Percentiles rank a stretch among this genome's conserved stretches.
Conservation (phyloP, 2,113 vertebrate genomes). For the Athene noctua region DNA sequence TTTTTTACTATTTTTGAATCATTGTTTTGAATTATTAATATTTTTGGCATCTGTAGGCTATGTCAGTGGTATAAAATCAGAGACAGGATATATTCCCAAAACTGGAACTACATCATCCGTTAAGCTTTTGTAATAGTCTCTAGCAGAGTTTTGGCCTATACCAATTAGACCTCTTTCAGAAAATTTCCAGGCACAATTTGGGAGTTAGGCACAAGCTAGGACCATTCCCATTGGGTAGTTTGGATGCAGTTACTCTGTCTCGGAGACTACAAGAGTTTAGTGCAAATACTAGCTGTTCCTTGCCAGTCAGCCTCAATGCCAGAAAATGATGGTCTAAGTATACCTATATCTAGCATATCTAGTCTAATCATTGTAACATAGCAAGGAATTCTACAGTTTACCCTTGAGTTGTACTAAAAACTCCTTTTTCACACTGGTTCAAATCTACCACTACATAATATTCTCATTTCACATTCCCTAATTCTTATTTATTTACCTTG, state of each 20-base stretch:
- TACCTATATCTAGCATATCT: background rate
- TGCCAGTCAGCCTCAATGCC: background rate
- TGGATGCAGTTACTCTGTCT: slow-evolving; percentile 1
- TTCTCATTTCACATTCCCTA: background rate
- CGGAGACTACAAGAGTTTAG: background rate
- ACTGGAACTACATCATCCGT: background rate
- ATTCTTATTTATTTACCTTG: background rate
- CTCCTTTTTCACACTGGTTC: background rate
- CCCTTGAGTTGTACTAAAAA: background rate
- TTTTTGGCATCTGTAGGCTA: background rate
- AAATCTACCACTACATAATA: background rate
- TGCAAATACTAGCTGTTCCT: background rate
- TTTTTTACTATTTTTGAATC: background rate
- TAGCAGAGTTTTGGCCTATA: slow-evolving; percentile 6
- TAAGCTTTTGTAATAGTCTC: background rate
- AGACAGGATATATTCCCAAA: background rate
- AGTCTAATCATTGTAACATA: background rate
- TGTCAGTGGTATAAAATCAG: background rate
- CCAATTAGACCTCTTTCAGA: background rate
- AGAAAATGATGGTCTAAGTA: background rate
- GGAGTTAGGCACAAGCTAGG: background rate
- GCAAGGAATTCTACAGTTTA: background rate
- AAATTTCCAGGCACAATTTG: background rate
- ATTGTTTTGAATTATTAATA: background rate
- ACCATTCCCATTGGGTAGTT: background rate